Conservation (phyloP, 1,140 invertebrate species). For the Zelostemma sp. region DNA sequence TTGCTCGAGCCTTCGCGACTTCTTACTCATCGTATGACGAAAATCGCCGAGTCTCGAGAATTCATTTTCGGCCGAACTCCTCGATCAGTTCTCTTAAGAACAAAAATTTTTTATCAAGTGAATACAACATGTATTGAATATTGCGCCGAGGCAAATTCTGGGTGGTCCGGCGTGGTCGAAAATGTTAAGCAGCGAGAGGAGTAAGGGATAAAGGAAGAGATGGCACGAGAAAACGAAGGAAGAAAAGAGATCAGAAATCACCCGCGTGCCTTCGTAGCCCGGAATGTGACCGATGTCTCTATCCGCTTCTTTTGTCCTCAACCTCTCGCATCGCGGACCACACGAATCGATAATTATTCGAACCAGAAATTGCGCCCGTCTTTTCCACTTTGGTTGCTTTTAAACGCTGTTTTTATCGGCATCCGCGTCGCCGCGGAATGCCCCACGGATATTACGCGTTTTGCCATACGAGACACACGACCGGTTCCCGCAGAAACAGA, state of each 20-base stretch:
- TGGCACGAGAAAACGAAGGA: conserved; percentile 49
- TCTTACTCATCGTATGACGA: neutral
- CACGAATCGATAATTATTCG: conserved; percentile 70
- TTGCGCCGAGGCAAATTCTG: conserved; percentile 48
- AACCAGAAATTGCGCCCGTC: conserved; percentile 64
- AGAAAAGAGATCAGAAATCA: conserved; percentile 47
- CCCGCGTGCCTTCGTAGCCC: conserved; percentile 61
- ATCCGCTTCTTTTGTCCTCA: conserved; percentile 65
- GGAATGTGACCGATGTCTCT: conserved; percentile 71
- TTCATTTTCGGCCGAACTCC: conserved; percentile 4
- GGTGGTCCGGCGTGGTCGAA: conserved; percentile 59
- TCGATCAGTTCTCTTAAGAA: neutral
- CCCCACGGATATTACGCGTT: conserved; percentile 55
- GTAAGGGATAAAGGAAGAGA: conserved; percentile 50
- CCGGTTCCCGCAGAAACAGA: conserved; percentile 47
- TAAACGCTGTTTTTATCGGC: conserved; percentile 59
- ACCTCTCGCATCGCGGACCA: conserved; percentile 57
- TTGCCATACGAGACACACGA: conserved; percentile 50
- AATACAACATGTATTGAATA: conserved; percentile 49
- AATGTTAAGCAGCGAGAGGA: conserved; percentile 61
- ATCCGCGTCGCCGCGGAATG: conserved; percentile 45
- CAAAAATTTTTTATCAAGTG: conserved; percentile 8
- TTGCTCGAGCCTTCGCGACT: neutral
- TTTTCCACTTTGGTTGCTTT: conserved; percentile 59
- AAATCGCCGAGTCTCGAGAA: neutral